Conservation (phyloP, 2,888 invertebrate species). For the Branchellion lobata region DNA sequence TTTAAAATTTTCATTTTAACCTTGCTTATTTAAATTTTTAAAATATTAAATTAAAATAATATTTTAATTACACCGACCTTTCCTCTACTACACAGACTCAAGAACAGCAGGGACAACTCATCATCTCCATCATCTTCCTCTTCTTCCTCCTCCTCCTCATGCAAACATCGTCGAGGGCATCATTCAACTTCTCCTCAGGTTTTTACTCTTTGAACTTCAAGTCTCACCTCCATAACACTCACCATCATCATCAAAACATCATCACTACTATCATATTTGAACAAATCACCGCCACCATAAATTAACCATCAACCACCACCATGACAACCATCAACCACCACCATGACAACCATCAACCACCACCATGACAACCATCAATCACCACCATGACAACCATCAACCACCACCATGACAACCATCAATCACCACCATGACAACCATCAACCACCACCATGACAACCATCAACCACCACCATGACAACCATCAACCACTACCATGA, state of each 20-base stretch:
- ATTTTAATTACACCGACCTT: not conserved
- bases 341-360: too few relatives aligned
- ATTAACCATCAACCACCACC: not conserved
- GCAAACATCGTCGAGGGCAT: too few relatives aligned
- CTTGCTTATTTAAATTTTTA: not conserved
- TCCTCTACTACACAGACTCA: not conserved
- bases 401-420: too few relatives aligned
- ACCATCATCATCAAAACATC: conserved; percentile 16
- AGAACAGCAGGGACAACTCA: not conserved
- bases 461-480: too few relatives aligned
- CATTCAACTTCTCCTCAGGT: not conserved
- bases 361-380: too few relatives aligned
- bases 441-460: too few relatives aligned
- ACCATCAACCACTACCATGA: too few relatives aligned
- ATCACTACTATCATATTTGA: not conserved
- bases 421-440: too few relatives aligned
- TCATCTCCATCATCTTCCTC: conserved; percentile 3
- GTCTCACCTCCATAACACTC: not conserved
- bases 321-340: too few relatives aligned
- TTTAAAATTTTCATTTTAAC: too few relatives aligned
- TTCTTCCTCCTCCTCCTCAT: not conserved
- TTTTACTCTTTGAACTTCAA: not conserved
- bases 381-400: too few relatives aligned
- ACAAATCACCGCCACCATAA: not conserved
- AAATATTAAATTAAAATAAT: not conserved